phyloP scores from a whole-genome alignment of 2,888 invertebrate genomes.

The Drosophila neutralis region DNA sequence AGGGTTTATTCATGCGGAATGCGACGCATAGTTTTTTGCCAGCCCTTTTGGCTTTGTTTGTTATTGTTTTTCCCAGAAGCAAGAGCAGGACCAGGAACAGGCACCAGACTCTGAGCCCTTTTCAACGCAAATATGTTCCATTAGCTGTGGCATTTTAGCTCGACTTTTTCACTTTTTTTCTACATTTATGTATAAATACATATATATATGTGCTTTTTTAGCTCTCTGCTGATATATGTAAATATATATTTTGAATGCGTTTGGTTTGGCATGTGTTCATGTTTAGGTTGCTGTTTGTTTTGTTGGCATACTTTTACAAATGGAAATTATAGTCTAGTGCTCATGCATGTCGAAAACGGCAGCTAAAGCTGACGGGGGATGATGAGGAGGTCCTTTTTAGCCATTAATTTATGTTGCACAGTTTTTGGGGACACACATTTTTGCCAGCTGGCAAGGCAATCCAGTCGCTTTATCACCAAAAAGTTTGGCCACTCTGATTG shows the following conservation, averaged over 20 bases:
- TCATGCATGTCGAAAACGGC: conserved; percentile 52
- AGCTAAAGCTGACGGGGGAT: conserved; percentile 22
- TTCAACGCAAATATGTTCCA: conserved; percentile 80
- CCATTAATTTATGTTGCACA: conserved; percentile 71
- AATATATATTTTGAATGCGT: conserved; percentile 52
- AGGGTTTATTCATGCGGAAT: conserved; percentile 75
- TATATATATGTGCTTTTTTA: neutral
- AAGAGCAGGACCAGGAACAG: conserved; percentile 10
- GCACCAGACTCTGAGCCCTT: conserved; percentile 62
- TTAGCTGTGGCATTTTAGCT: conserved; percentile 75
- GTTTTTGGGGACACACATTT: conserved; percentile 45
- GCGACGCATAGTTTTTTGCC: conserved; percentile 77
- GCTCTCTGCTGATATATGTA: conserved; percentile 16
- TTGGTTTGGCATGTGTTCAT: conserved; percentile 60
- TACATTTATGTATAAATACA: conserved; percentile 3
- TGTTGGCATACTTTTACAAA: conserved; percentile 76
- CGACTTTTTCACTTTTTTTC: conserved; percentile 52
- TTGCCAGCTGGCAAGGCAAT: conserved; percentile 38
- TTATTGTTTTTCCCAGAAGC: conserved; percentile 67
- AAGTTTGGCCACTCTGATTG: conserved; percentile 33
- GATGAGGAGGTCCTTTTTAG: conserved; percentile 44
- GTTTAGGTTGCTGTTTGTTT: conserved; percentile 73
- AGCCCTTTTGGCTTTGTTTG: conserved; percentile 66
- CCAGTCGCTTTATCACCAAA: conserved; percentile 30
- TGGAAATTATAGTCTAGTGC: conserved; percentile 78